Conservation (phyloP, 2,797 vertebrate genomes). For the Psittacula echo region DNA sequence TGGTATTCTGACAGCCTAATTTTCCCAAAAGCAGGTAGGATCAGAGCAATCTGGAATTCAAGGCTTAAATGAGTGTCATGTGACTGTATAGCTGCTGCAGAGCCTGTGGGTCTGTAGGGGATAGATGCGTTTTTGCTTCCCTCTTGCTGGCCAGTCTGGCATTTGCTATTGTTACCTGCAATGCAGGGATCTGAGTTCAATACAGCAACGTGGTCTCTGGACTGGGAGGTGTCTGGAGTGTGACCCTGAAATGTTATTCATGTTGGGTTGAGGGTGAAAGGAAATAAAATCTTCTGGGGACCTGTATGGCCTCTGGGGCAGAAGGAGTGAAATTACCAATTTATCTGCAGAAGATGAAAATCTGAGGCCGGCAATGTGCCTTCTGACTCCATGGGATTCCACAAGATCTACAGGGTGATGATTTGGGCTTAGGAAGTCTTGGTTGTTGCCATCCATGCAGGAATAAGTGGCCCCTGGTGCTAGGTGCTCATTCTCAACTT, state of each 20-base stretch:
- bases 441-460: not conserved
- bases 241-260: not conserved
- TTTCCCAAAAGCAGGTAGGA: constrained; percentile 12
- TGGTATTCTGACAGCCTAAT: not conserved
- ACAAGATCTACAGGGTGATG: not conserved
- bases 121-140: not conserved
- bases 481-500: not conserved
- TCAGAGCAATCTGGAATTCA: not conserved
- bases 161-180: not conserved
- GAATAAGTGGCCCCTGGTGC: not conserved
- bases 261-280: not conserved
- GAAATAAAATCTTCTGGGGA: not conserved
- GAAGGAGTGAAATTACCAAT: not conserved
- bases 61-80: not conserved
- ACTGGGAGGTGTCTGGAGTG: not conserved
- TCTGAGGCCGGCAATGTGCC: not conserved
- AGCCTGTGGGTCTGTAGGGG: not conserved
- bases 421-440: not conserved
- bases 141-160: not conserved
- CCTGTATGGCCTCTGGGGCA: no score
- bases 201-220: not conserved
- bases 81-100: not conserved
- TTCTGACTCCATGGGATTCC: not conserved
- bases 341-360: not conserved
- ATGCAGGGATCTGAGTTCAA: constrained; percentile 2